phyloP scores from a whole-genome alignment of 37 sponge, comb jelly and placozoan species.

The Aphrocallistes beatrix region DNA sequence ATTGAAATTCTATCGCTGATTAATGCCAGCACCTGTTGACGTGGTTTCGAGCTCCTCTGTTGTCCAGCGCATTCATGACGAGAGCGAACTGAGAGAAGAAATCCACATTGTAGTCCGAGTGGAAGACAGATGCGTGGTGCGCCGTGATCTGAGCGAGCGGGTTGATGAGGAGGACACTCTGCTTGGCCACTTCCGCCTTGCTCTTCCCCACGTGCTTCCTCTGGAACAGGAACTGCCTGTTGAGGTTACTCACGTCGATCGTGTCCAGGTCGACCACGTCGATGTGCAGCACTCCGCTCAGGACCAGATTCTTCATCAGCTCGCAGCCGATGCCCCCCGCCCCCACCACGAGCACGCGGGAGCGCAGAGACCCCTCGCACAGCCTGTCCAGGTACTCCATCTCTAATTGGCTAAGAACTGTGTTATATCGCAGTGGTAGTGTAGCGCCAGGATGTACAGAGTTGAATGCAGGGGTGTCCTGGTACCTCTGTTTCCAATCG shows the following conservation, averaged over 20 bases:
- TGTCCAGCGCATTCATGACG: constrained; percentile 98
- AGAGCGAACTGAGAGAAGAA: constrained; percentile 85
- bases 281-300: constrained; percentile 76
- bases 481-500: too few species aligned
- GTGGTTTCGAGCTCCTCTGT: constrained; percentile 88
- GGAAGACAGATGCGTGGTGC: constrained; percentile 64
- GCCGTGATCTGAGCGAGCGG: constrained; percentile 72
- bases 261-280: constrained; percentile 92
- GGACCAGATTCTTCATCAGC: constrained; percentile 86
- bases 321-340: constrained; percentile 99
- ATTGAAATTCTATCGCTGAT: too few species aligned
- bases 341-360: constrained; percentile 81
- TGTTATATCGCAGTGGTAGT: too few species aligned
- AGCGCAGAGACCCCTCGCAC: not conserved
- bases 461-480: too few species aligned
- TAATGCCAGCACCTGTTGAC: constrained; percentile 82
- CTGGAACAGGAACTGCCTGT: constrained; percentile 96
- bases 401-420: not conserved
- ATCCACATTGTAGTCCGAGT: constrained; percentile 73
- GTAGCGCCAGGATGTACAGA: too few species aligned
- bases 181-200: constrained; percentile 81
- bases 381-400: constrained; percentile 12
- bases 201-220: constrained; percentile 88
- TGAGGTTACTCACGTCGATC: constrained; percentile 96
- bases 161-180: constrained; percentile 71